Evolutionary conservation across 2,113 vertebrate species (phyloP).

Genomic region (Macaca mulatta): DNA sequence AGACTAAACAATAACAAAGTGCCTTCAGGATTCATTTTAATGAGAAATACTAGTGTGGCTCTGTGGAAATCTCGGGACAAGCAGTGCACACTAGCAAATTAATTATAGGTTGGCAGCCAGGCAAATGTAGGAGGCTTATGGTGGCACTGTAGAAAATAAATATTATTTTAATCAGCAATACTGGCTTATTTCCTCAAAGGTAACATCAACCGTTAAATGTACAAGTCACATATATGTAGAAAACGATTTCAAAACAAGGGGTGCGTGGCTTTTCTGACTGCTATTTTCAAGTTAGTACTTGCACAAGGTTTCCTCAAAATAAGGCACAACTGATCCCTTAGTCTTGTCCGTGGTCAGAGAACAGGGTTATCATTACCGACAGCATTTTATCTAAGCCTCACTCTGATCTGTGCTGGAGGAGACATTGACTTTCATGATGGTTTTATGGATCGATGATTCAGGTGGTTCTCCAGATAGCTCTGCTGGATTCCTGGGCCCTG

Average conservation of each 20-base stretch:
- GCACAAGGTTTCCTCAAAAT: slow-evolving; percentile 57
- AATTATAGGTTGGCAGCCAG: slow-evolving; percentile 80
- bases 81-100: slow-evolving; percentile 79
- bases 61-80: slow-evolving; percentile 73
- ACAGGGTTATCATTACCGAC: slow-evolving; percentile 60
- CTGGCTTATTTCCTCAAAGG: slow-evolving; percentile 78
- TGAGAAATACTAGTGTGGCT: slow-evolving; percentile 74
- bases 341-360: background rate
- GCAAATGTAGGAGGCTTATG: slow-evolving; percentile 73
- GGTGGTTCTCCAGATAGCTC: slow-evolving; percentile 62
- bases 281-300: slow-evolving; percentile 53
- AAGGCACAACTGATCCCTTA: slow-evolving; percentile 58
- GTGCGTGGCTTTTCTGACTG: background rate
- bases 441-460: slow-evolving; percentile 79
- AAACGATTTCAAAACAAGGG: slow-evolving; percentile 57
- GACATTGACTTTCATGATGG: slow-evolving; percentile 81
- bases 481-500: slow-evolving; percentile 74
- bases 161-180: slow-evolving; percentile 82
- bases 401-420: slow-evolving; percentile 74
- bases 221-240: slow-evolving; percentile 67
- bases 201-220: slow-evolving; percentile 75
- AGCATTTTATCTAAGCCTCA: slow-evolving; percentile 70
- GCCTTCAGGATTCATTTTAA: slow-evolving; percentile 86
- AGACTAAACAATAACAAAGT: slow-evolving; percentile 84
- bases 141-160: slow-evolving; percentile 79